Conservation (phyloP, 2,888 invertebrate genomes). For the Timema podura region DNA sequence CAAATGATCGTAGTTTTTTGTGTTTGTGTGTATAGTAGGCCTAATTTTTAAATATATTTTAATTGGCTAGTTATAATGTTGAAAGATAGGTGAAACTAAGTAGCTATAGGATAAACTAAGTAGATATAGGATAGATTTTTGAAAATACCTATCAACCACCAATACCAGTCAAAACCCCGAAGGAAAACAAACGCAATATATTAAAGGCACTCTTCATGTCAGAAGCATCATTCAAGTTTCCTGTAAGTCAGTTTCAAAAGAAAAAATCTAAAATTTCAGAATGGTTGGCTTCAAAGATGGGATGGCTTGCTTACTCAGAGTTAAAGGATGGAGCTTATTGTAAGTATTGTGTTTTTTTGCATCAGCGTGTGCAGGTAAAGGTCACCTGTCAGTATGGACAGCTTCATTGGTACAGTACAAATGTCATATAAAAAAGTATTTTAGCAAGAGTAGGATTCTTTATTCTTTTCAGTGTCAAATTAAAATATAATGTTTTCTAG, state of each 20-base stretch:
- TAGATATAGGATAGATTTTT: too few species aligned
- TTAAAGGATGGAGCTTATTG: constrained; percentile 3
- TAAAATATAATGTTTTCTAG: too few species aligned
- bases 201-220: not conserved
- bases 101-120: too few species aligned
- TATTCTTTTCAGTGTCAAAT: too few species aligned
- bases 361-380: not conserved
- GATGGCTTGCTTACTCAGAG: not conserved
- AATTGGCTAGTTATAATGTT: too few species aligned
- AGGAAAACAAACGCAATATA: not conserved
- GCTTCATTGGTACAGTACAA: not conserved
- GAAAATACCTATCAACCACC: too few species aligned
- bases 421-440: too few species aligned
- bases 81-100: too few species aligned
- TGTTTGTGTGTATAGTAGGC: too few species aligned
- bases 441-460: too few species aligned
- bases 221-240: not conserved
- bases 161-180: not conserved
- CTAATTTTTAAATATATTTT: too few species aligned
- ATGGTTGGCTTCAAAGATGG: not conserved
- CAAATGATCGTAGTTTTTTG: too few species aligned
- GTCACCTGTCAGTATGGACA: not conserved
- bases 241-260: not conserved
- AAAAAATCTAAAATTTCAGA: not conserved
- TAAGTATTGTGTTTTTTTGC: not conserved